Conservation (phyloP, 2,797 vertebrate species). For the Coluber constrictor region DNA sequence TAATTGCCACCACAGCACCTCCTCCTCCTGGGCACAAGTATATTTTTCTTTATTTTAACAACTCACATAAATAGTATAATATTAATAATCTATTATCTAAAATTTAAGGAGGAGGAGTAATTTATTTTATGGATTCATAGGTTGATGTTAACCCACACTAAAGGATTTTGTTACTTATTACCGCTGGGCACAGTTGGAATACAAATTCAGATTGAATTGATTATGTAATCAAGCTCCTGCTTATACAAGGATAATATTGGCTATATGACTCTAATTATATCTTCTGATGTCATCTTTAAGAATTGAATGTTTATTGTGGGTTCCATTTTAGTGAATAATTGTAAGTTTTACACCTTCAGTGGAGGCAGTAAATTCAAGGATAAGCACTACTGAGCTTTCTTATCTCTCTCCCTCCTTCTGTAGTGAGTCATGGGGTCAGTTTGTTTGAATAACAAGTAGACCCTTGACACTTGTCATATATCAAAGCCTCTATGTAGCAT, state of each 20-base stretch:
- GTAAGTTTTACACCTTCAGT: background rate
- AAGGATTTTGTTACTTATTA: background rate
- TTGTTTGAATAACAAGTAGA: background rate
- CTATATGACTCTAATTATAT: background rate
- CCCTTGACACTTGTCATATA: background rate
- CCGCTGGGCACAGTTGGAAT: background rate
- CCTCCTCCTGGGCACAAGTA: background rate
- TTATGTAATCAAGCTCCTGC: background rate
- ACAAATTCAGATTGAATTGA: background rate
- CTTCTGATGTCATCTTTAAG: background rate
- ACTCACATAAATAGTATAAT: background rate
- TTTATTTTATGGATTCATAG: background rate
- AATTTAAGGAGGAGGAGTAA: background rate
- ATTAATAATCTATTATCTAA: background rate
- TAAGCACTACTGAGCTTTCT: background rate
- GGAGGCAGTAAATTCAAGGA: background rate
- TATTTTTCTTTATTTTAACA: background rate
- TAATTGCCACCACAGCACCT: background rate
- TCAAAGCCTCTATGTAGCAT: background rate
- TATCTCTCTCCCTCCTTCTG: background rate
- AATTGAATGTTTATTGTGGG: background rate
- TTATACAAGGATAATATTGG: background rate
- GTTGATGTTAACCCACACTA: background rate
- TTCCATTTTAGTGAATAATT: background rate
- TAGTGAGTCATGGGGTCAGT: background rate